A percentile compares a stretch with the other conserved stretches of the same genome.
These are phyloP conservation scores for Megastigmus dorsalis DNA, from an alignment of 2,888 invertebrate species.

Conservation along the genomic window DNA sequence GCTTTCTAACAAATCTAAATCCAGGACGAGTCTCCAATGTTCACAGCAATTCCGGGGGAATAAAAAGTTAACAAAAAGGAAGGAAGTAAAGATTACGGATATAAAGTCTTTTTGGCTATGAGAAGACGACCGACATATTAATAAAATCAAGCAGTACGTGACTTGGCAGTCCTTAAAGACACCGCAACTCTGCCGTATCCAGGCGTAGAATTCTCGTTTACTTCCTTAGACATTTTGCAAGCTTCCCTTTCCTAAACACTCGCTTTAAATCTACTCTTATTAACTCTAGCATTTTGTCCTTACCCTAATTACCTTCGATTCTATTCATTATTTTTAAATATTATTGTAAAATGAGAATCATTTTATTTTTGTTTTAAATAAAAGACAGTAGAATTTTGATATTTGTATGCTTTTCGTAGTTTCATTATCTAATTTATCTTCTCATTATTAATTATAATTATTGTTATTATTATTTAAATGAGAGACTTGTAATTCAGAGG, in stretches of 20 bases:
- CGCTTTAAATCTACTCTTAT: not conserved
- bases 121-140: not conserved
- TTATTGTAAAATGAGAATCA: not conserved
- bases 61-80: not conserved
- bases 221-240: not conserved
- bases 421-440: too few species aligned
- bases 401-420: too few species aligned
- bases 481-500: too few species aligned
- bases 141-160: conserved; percentile 8
- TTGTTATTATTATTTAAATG: too few species aligned
- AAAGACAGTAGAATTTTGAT: too few species aligned
- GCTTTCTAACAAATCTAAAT: not conserved
- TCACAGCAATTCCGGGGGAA: too few species aligned
- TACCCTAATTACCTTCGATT: not conserved
- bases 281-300: not conserved
- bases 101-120: not conserved
- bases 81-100: not conserved
- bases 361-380: too few species aligned
- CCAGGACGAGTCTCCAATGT: not conserved
- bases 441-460: too few species aligned
- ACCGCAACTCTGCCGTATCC: not conserved
- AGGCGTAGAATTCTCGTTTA: not conserved
- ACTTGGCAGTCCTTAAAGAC: not conserved
- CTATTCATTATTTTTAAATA: not conserved
- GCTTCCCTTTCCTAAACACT: not conserved